Evolutionary conservation across 2,888 invertebrate genomes (phyloP).

Genomic region (Villa cingulata): DNA sequence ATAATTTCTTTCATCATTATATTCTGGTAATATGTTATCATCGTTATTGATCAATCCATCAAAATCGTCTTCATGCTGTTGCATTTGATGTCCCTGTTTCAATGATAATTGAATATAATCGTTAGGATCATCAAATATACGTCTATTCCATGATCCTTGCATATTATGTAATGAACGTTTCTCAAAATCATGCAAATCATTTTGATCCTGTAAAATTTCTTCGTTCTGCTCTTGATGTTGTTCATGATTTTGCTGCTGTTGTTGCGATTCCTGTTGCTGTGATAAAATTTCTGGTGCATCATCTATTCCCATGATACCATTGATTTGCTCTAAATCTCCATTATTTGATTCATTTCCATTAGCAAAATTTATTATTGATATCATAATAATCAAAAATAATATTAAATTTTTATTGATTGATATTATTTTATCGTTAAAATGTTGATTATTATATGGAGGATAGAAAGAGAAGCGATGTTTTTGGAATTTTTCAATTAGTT

Average conservation of each 20-base stretch:
- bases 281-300: not conserved
- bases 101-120: not conserved
- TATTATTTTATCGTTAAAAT: too few relatives aligned
- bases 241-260: not conserved
- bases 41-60: not conserved
- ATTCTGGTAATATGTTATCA: not conserved
- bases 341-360: not conserved
- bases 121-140: constrained; percentile 21
- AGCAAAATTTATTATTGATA: not conserved
- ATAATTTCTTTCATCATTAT: not conserved
- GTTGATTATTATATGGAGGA: too few relatives aligned
- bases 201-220: too few relatives aligned
- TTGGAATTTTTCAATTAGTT: too few relatives aligned
- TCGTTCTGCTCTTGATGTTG: not conserved
- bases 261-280: not conserved
- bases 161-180: constrained; percentile 51
- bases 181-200: constrained; percentile 16
- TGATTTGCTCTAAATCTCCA: not conserved
- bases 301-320: not conserved
- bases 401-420: too few relatives aligned
- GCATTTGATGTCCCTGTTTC: too few relatives aligned
- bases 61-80: too few relatives aligned
- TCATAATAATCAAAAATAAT: too few relatives aligned
- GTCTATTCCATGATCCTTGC: constrained; percentile 58
- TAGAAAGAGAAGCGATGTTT: too few relatives aligned